A percentile compares a stretch with the other conserved stretches of the same genome.
Conservation (phyloP, 2,113 vertebrate genomes). For the Spermophilus dauricus region DNA sequence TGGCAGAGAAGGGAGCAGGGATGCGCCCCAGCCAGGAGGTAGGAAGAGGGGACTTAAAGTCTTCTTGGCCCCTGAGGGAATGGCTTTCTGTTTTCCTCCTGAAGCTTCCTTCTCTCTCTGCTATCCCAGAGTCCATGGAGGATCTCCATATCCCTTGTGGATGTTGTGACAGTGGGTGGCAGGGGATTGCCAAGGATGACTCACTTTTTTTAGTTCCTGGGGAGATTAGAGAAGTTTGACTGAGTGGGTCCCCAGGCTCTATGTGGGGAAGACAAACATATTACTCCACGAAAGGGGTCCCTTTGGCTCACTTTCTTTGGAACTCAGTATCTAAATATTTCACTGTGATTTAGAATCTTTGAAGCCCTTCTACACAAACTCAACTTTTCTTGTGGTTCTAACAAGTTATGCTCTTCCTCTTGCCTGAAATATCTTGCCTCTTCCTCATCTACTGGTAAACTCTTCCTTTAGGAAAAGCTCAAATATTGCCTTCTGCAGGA, state of each 20-base stretch:
- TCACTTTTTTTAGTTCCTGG: slow-evolving; percentile 14
- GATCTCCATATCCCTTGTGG: slow-evolving; percentile 36
- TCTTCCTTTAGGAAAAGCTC: background rate
- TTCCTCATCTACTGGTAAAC: background rate
- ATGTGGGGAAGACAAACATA: background rate
- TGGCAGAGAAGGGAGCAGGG: background rate
- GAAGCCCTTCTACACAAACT: background rate
- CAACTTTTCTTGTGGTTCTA: background rate
- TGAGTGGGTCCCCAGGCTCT: slow-evolving; percentile 62
- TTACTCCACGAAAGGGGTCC: background rate
- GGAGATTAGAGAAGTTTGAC: slow-evolving; percentile 47
- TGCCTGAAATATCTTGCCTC: background rate
- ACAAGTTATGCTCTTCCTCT: background rate
- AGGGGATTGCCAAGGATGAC: slow-evolving; percentile 60
- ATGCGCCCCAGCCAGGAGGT: background rate
- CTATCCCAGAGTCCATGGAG: slow-evolving; percentile 31
- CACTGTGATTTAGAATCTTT: background rate
- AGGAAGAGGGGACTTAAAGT: background rate
- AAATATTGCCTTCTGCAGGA: background rate
- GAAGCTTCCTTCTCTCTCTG: background rate
- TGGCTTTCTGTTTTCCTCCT: background rate
- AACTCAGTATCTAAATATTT: background rate
- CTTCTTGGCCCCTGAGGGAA: background rate
- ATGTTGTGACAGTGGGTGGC: slow-evolving; percentile 11
- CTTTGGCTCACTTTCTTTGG: background rate